These are phyloP conservation scores for Polypedilum vanderplanki DNA, from an alignment of 1,140 invertebrate genomes.

Conservation along the genomic window DNA sequence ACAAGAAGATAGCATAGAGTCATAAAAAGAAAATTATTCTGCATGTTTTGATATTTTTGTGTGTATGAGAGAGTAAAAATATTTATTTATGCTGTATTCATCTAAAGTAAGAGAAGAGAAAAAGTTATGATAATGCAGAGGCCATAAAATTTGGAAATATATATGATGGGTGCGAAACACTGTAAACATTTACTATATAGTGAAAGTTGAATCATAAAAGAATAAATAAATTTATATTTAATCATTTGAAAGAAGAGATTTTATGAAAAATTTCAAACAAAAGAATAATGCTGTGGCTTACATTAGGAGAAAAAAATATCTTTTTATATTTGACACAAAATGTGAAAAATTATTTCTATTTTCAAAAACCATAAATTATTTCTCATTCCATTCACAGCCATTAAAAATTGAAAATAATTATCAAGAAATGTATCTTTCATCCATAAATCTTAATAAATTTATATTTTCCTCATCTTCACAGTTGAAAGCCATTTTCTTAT, in stretches of 20 bases:
- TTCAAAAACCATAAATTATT: not conserved
- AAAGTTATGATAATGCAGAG: constrained; percentile 18
- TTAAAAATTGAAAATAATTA: constrained; percentile 29
- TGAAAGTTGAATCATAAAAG: constrained; percentile 19
- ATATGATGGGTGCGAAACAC: not conserved
- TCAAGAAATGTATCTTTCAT: not conserved
- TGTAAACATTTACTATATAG: not conserved
- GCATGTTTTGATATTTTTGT: too few relatives aligned
- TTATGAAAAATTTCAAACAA: not conserved
- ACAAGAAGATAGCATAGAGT: too few relatives aligned
- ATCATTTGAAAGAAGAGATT: not conserved
- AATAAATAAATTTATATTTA: not conserved
- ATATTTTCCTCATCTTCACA: not conserved
- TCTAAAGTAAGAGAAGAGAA: not conserved
- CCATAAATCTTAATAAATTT: constrained; percentile 27
- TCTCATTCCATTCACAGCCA: not conserved
- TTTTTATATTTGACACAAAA: not conserved
- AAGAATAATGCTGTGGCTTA: not conserved
- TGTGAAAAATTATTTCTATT: not conserved
- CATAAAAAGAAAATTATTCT: too few relatives aligned
- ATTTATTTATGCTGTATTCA: too few relatives aligned
- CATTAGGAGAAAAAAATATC: not conserved
- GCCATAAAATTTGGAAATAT: not conserved
- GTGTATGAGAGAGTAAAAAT: too few relatives aligned
- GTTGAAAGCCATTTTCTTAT: constrained; percentile 23